phyloP scores from a whole-genome alignment of 2,888 invertebrate species.

The Drosophila anceps region DNA sequence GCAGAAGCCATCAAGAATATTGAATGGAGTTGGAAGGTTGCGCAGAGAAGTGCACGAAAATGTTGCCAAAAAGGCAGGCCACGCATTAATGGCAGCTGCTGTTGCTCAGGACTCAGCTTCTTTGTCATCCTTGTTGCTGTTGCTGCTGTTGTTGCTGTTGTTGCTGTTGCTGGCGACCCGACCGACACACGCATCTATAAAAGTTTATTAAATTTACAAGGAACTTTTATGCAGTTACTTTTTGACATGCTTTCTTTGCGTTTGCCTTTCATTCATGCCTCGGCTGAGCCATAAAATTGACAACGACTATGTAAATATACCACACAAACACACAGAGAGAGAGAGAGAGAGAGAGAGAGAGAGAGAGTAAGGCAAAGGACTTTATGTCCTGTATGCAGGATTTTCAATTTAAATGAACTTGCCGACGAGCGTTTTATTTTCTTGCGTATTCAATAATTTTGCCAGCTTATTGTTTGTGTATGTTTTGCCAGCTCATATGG shows the following conservation, averaged over 20 bases:
- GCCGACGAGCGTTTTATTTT: constrained; percentile 74
- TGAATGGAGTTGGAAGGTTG: constrained; percentile 39
- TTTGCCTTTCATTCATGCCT: constrained; percentile 36
- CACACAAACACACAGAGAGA: constrained; percentile 30
- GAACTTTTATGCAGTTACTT: constrained; percentile 80
- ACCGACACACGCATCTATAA: constrained; percentile 63
- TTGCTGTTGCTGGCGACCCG: constrained; percentile 29
- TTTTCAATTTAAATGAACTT: constrained; percentile 80
- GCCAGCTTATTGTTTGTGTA: constrained; percentile 28
- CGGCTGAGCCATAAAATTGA: constrained; percentile 72
- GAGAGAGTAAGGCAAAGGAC: neutral
- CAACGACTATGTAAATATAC: constrained; percentile 77
- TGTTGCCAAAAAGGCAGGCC: constrained; percentile 40
- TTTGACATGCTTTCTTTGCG: constrained; percentile 68
- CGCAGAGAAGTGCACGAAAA: constrained; percentile 1
- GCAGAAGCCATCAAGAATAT: constrained; percentile 56
- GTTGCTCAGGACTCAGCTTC: constrained; percentile 49
- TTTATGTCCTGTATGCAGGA: constrained; percentile 46
- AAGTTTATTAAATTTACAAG: constrained; percentile 81
- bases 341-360: constrained; percentile 24
- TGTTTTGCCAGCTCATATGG: constrained; percentile 66
- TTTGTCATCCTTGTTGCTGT: constrained; percentile 33
- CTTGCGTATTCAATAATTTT: constrained; percentile 74
- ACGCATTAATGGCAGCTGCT: constrained; percentile 77
- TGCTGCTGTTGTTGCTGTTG: constrained; percentile 62